Percentiles rank a stretch among this genome's conserved stretches.
Conservation (phyloP, 1,140 invertebrate species). For the Maniola jurtina region DNA sequence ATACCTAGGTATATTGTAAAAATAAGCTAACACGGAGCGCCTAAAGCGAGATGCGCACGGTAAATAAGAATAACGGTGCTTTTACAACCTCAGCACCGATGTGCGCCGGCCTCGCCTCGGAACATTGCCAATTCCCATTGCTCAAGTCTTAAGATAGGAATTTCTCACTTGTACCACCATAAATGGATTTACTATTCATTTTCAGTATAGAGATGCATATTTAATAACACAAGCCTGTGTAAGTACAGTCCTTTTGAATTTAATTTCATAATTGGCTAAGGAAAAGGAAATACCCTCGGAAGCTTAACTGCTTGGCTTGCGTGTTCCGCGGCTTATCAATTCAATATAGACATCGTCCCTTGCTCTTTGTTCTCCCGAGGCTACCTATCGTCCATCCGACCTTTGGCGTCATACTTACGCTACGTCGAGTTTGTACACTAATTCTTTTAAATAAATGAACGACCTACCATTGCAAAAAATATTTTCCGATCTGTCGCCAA, state of each 20-base stretch:
- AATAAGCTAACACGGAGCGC: conserved; percentile 56
- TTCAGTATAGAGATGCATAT: conserved; percentile 35
- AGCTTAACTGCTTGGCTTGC: conserved; percentile 34
- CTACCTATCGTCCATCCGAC: conserved; percentile 12
- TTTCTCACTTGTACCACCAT: conserved; percentile 68
- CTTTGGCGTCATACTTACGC: conserved; percentile 28
- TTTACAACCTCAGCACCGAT: conserved; percentile 70
- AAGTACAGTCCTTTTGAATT: conserved; percentile 27
- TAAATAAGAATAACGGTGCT: conserved; percentile 75
- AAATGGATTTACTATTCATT: conserved; percentile 53
- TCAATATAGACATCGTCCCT: conserved; percentile 18
- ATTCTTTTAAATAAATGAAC: no score
- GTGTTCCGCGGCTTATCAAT: conserved; percentile 20
- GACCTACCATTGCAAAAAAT: no score
- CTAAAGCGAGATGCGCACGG: conserved; percentile 71
- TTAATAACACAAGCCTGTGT: conserved; percentile 26
- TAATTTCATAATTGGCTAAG: conserved; percentile 30
- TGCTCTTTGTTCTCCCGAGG: conserved; percentile 18
- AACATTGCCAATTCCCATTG: conserved; percentile 74
- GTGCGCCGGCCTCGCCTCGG: conserved; percentile 57
- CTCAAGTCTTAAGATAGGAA: conserved; percentile 70
- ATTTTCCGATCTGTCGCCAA: no score
- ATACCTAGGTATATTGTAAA: conserved; percentile 35
- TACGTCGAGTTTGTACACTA: not conserved
- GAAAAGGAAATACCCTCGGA: conserved; percentile 17